Evolutionary conservation across 2,888 invertebrate genomes (phyloP).

Genomic region (Clostera curtula): DNA sequence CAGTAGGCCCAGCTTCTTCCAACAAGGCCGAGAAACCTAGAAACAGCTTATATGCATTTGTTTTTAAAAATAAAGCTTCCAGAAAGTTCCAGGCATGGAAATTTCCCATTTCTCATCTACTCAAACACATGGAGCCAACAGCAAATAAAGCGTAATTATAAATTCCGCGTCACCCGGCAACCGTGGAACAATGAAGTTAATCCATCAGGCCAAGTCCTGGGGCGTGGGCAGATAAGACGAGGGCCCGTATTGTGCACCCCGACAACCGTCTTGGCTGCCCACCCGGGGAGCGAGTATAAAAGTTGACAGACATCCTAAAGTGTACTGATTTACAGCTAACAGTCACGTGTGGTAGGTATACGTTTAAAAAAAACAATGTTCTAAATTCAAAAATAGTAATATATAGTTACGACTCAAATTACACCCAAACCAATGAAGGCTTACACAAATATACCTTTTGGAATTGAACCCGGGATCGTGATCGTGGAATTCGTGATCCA

Average conservation of each 20-base stretch:
- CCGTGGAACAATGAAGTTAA: conserved; percentile 72
- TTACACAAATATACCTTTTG: too few species aligned
- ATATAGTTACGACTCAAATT: too few species aligned
- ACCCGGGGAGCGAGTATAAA: conserved; percentile 34
- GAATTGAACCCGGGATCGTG: too few species aligned
- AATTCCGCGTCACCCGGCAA: conserved; percentile 68
- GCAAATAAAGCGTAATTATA: conserved; percentile 62
- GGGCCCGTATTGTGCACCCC: conserved; percentile 57
- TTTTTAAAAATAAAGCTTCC: too few species aligned
- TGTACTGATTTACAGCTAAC: background rate
- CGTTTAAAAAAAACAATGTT: too few species aligned
- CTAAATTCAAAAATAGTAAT: too few species aligned
- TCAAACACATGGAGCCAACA: background rate
- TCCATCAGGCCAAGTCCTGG: conserved; percentile 68
- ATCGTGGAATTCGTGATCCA: too few species aligned
- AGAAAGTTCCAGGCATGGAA: background rate
- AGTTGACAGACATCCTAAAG: conserved; percentile 6
- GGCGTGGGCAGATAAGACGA: conserved; percentile 71
- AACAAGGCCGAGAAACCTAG: background rate
- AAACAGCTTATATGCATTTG: too few species aligned
- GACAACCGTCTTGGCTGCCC: conserved; percentile 54
- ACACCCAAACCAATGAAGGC: too few species aligned
- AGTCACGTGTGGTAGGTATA: too few species aligned
- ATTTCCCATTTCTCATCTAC: background rate
- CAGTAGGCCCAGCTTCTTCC: too few species aligned